Conservation (phyloP, 2,797 vertebrate species). For the Syndactyla subalaris region DNA sequence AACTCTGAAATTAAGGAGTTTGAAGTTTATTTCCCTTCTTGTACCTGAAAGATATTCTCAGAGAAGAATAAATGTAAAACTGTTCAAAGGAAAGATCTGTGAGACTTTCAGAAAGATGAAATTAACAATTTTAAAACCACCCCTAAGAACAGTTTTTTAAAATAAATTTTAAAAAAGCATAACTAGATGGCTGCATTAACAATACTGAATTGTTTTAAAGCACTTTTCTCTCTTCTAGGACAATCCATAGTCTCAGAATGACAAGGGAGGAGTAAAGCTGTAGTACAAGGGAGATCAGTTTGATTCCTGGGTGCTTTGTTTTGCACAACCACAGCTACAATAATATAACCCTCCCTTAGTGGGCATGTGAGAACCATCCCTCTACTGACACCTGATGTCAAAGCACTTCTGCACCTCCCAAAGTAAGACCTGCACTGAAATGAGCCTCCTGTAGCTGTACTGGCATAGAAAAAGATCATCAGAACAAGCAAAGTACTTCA, state of each 20-base stretch:
- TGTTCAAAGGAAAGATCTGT: not conserved
- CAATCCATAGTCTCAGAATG: not conserved
- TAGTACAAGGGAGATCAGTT: not conserved
- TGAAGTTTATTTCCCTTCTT: not conserved
- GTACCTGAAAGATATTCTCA: not conserved
- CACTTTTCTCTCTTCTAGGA: not conserved
- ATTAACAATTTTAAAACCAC: not conserved
- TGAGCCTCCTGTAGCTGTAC: no score
- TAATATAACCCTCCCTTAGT: not conserved
- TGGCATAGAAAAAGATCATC: no score
- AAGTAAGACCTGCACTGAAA: no score
- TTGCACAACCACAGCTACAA: not conserved
- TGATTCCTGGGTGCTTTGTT: not conserved
- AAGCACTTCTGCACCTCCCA: no score
- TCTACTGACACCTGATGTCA: no score
- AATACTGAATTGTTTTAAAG: not conserved
- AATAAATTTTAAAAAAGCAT: not conserved
- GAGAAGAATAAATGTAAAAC: not conserved
- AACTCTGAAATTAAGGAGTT: not conserved
- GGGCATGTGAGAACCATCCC: no score
- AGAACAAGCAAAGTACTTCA: no score
- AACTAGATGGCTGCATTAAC: not conserved
- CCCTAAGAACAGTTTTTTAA: not conserved
- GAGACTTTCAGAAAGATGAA: not conserved
- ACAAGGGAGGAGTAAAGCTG: not conserved